Evolutionary conservation across 2,888 invertebrate genomes (phyloP), one percentile per base, ranked within the genome.

Genomic region (Nomada flava): DNA sequence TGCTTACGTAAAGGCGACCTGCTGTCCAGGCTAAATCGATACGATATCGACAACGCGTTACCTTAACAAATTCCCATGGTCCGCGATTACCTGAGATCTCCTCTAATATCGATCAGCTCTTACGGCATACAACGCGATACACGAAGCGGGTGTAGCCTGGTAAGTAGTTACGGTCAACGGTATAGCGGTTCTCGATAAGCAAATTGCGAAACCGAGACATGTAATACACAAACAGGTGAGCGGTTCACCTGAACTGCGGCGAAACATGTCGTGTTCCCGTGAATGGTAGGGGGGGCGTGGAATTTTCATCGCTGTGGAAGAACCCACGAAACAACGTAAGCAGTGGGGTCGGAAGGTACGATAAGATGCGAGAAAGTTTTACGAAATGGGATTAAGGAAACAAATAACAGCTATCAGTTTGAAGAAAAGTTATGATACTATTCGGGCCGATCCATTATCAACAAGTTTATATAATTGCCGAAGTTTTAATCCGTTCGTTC

Each of bases 211-310:
- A 52, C n/a, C 53, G 42, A 65, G 50, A 57, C 72, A 57, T 57
- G 47, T 70, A 71, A 76, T 70, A 55, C 74, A 75, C 68, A 59
- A 29, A 71, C 73, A 60, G 36, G 4, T 36, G 13, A n/a, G 57
- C 59, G 64, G 60, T 26, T 50, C 59, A 36, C 64, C 72, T 52
- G 64, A 80, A 82, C 75, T 71, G 63, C 63, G 71, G 70, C 55
- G 57, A 44, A 53, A 47, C 55, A 11, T 18, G 9, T 67, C 59
- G 20, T 64, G 36, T 60, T 60, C 7, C 7, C 7, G 36, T 36
- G 36, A 7, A 36, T 36, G 36, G 7, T 11, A 11, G 0, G 7
- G 26, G 23, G 15, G 47, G 15, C 1, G 26, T 20, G 36, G 0
- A 36, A n/a, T 68, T 71, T 52, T 47, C 59, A 11, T 18, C 23